These are phyloP conservation scores for Lasius fuliginosus DNA, from an alignment of 2,888 invertebrate species.

Conservation along the genomic window DNA sequence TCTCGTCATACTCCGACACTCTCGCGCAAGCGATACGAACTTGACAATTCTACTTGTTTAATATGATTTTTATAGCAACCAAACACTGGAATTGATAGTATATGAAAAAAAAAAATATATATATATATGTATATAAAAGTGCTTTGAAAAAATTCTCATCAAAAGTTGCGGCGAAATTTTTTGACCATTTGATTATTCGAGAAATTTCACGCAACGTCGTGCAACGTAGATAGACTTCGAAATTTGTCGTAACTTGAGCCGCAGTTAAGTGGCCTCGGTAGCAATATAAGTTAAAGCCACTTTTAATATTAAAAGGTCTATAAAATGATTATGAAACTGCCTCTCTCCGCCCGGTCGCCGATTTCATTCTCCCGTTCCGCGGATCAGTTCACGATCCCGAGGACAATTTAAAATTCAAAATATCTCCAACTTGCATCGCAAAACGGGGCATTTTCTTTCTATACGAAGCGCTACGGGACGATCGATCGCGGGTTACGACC, in stretches of 20 bases:
- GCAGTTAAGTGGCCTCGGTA: slow-evolving; percentile 51
- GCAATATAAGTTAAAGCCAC: slow-evolving; percentile 69
- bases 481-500: slow-evolving; percentile 37
- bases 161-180: neutral
- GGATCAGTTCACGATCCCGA: slow-evolving; percentile 60
- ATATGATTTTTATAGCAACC: neutral
- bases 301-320: slow-evolving; percentile 69
- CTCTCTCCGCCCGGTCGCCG: slow-evolving; percentile 11
- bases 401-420: slow-evolving; percentile 59
- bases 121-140: neutral
- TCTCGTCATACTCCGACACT: neutral
- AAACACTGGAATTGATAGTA: neutral
- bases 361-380: slow-evolving; percentile 38
- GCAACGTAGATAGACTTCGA: slow-evolving; percentile 52
- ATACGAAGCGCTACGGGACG: slow-evolving; percentile 28
- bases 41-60: neutral
- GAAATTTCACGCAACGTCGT: slow-evolving; percentile 20
- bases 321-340: slow-evolving; percentile 67
- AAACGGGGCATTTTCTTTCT: slow-evolving; percentile 55
- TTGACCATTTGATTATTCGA: slow-evolving; percentile 48
- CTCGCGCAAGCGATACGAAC: neutral
- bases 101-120: neutral
- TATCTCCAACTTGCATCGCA: slow-evolving; percentile 58
- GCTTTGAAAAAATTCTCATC: neutral
- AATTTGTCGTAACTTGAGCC: slow-evolving; percentile 51